Evolutionary conservation across 2,113 vertebrate genomes (phyloP), one percentile per base, ranked within the genome.

Genomic region (Gnathonemus longibarbis): DNA sequence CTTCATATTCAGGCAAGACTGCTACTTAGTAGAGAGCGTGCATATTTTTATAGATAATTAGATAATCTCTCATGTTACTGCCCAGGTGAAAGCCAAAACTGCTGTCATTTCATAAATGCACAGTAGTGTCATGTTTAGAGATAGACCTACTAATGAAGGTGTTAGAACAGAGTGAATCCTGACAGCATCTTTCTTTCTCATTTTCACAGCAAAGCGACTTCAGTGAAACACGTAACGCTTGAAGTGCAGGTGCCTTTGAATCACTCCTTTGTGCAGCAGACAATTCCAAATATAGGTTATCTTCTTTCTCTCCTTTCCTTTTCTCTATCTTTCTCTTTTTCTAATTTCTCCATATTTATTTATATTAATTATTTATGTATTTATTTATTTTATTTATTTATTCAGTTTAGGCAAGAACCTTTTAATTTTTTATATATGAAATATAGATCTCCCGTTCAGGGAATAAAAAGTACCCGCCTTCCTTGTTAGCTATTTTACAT

Each of bases 201-300:
- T 56, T 89, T 84, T 56, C 49, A 89, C 70, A 58, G 53, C 49
- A 84, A 89, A 84, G 89, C 74, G 6, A 89, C 31, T 84, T 84
- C 49, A 31, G 77, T 39, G 11, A 15, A 58, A 56, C 15, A 46
- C 15, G 3, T 19, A 48, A 19, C 15, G 31, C 77, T 84, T 89
- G 24, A 52, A 17, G 53, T 58, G 77, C 6, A 31, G 42, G 50
- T 42, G 31, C 49, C 50, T 89, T 84, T 56, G 50, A 58, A 58
- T 27, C 2, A 4, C 74, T 56, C 49, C 48, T 58, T 35, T 83
- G 50, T 45, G 35, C 15, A 84, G 53, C 35, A 52, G 77, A 84
- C 49, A 45, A 56, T 56, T 89, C 50, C 50, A 56, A 58, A 84
- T 84, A 89, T 84, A 89, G n/a, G n/a, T n/a, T n/a, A n/a, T n/a